Evolutionary conservation across 2,113 vertebrate genomes (phyloP).

Genomic region (Chionodraco myersi): DNA sequence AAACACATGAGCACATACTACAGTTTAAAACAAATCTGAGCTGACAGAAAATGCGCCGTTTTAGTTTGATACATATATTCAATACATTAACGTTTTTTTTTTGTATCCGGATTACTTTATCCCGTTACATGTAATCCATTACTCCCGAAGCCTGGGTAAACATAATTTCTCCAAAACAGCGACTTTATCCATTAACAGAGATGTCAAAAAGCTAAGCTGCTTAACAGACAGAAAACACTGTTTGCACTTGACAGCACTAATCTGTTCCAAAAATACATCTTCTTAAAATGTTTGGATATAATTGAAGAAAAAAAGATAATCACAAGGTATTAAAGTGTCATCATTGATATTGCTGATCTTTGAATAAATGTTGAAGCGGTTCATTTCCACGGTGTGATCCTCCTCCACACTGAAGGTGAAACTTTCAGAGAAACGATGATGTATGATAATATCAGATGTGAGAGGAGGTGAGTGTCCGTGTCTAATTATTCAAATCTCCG

Average conservation of each 20-base stretch:
- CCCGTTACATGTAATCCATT: too few species aligned
- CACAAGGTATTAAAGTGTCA: conserved; percentile 7
- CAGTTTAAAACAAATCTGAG: too few species aligned
- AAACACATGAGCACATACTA: too few species aligned
- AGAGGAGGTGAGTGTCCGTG: conserved; percentile 31
- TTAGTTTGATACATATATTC: too few species aligned
- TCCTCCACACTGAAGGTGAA: conserved; percentile 43
- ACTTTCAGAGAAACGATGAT: conserved; percentile 42
- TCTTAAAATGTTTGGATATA: not conserved
- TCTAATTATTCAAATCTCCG: conserved; percentile 59
- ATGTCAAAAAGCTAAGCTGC: conserved; percentile 36
- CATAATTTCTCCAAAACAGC: not conserved
- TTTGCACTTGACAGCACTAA: conserved; percentile 28
- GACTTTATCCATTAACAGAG: conserved; percentile 23
- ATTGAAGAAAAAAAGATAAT: not conserved
- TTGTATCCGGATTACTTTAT: too few species aligned
- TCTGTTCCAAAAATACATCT: conserved; percentile 28
- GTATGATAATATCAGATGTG: conserved; percentile 46
- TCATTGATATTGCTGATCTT: conserved; percentile 9
- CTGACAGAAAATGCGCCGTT: too few species aligned
- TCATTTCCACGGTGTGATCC: not conserved
- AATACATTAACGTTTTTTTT: too few species aligned
- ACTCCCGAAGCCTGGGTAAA: not conserved
- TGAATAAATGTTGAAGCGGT: not conserved
- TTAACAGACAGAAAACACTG: conserved; percentile 34